phyloP scores from a whole-genome alignment of 1,140 invertebrate genomes.

The Bombus balteatus region DNA sequence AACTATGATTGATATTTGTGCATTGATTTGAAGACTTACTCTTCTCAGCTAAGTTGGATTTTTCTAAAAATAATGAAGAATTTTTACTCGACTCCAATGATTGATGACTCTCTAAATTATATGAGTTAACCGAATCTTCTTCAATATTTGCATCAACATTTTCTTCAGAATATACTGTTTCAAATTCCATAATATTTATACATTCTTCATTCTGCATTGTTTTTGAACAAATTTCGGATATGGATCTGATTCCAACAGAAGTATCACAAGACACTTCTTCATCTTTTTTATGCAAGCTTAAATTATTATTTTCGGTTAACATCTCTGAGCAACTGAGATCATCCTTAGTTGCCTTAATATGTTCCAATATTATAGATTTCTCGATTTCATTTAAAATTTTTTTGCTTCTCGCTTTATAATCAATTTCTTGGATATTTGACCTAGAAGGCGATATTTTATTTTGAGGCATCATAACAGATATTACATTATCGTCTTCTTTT shows the following conservation, averaged over 20 bases:
- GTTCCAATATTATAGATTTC: slow-evolving; percentile 76
- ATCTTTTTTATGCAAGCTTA: slow-evolving; percentile 68
- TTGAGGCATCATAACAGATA: slow-evolving; percentile 61
- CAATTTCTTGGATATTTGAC: slow-evolving; percentile 67
- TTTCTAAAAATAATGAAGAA: slow-evolving; percentile 16
- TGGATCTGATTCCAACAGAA: slow-evolving; percentile 68
- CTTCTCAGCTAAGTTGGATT: background rate
- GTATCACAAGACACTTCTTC: slow-evolving; percentile 68
- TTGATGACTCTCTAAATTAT: background rate
- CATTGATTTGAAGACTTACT: slow-evolving; percentile 17
- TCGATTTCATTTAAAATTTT: slow-evolving; percentile 78
- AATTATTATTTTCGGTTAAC: slow-evolving; percentile 69
- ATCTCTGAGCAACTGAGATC: slow-evolving; percentile 62
- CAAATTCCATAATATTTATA: background rate
- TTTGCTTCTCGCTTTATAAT: slow-evolving; percentile 76
- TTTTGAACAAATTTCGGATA: slow-evolving; percentile 74
- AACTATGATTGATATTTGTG: slow-evolving; percentile 25
- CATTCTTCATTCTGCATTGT: slow-evolving; percentile 62
- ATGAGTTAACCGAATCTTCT: background rate
- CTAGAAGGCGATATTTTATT: slow-evolving; percentile 42
- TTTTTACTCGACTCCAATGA: background rate
- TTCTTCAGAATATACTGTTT: background rate
- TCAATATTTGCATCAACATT: background rate
- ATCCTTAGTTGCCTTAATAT: slow-evolving; percentile 63
- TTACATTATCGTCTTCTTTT: slow-evolving; percentile 54